Conservation (phyloP, 2,113 vertebrate genomes). For the Rhinopithecus roxellana region DNA sequence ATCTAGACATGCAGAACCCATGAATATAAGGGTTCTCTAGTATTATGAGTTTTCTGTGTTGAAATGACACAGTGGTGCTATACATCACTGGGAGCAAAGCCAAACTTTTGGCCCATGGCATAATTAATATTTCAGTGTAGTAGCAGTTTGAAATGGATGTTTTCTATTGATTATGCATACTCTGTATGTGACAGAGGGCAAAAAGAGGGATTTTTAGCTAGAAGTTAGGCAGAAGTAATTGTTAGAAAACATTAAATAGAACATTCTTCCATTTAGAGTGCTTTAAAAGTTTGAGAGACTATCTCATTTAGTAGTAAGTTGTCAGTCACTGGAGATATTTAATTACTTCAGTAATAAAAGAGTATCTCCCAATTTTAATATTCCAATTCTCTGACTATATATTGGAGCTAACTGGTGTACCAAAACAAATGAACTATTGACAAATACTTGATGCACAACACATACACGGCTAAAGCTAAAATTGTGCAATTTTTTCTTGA, state of each 20-base stretch:
- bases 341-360: neutral
- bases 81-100: neutral
- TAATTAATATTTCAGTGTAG: neutral
- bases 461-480: neutral
- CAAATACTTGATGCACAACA: neutral
- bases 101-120: neutral
- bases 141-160: neutral
- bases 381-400: neutral
- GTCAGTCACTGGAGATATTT: neutral
- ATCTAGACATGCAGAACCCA: neutral
- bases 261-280: neutral
- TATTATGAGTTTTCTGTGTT: neutral
- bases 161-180: neutral
- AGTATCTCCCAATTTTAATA: conserved; percentile 18
- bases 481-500: neutral
- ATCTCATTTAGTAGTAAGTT: neutral
- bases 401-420: neutral
- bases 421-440: neutral
- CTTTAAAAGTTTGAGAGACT: neutral
- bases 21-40: neutral
- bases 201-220: neutral
- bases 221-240: neutral
- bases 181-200: neutral
- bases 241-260: neutral
- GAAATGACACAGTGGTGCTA: neutral